Percentiles rank a stretch among this genome's conserved stretches.
Evolutionary conservation across 2,888 invertebrate genomes (phyloP).

Genomic region (Eilema caniola): DNA sequence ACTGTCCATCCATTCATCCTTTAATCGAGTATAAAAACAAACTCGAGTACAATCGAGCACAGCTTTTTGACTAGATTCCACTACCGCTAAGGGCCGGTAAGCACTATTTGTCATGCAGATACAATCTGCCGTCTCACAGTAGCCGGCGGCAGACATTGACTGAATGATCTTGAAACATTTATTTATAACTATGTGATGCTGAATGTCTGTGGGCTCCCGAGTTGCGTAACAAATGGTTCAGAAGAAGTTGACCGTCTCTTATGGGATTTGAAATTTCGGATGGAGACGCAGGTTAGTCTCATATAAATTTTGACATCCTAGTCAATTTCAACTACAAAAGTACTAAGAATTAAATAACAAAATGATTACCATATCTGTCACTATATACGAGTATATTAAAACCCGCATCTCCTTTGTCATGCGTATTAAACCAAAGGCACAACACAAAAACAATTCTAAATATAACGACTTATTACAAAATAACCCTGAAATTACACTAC

Average conservation of each 20-base stretch:
- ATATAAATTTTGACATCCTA: too few species aligned
- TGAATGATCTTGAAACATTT: conserved; percentile 58
- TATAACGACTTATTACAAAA: neutral
- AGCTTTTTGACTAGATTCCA: conserved; percentile 9
- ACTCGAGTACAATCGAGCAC: neutral
- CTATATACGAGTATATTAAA: neutral
- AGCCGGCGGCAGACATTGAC: conserved; percentile 63
- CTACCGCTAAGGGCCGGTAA: conserved; percentile 21
- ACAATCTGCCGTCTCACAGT: conserved; percentile 53
- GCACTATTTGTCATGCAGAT: conserved; percentile 64
- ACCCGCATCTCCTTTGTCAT: neutral
- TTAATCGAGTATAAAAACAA: neutral
- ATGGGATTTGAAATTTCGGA: neutral
- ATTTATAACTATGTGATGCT: conserved; percentile 53
- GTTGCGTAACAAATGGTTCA: conserved; percentile 20
- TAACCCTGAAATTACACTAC: neutral
- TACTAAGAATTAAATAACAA: too few species aligned
- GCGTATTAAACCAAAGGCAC: neutral
- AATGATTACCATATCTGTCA: neutral
- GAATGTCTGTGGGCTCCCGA: conserved; percentile 15
- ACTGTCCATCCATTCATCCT: conserved; percentile 1
- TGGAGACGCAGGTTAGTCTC: neutral
- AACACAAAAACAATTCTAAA: neutral
- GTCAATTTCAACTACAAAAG: too few species aligned
- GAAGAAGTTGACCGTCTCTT: neutral